phyloP scores from a whole-genome alignment of 2,797 vertebrate genomes.

The Trichosurus vulpecula region DNA sequence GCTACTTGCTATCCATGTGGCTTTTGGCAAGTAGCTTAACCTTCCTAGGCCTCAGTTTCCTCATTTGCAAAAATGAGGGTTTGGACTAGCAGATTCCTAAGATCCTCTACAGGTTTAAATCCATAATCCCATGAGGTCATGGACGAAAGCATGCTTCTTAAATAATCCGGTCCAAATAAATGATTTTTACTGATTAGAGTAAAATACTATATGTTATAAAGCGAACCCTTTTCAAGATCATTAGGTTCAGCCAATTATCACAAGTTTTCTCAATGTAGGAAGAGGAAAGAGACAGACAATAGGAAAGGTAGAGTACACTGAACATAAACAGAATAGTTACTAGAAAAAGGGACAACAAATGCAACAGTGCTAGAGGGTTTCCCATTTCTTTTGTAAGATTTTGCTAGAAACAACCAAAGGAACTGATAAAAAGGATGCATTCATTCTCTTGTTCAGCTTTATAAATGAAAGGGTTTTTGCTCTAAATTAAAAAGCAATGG shows the following conservation, averaged over 20 bases:
- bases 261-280: background rate
- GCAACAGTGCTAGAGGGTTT: background rate
- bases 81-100: background rate
- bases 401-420: conserved; percentile 13
- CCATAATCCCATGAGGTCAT: background rate
- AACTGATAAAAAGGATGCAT: background rate
- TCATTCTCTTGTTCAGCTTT: too few species aligned
- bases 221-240: background rate
- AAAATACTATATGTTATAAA: conserved; percentile 27
- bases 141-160: background rate
- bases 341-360: background rate
- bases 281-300: background rate
- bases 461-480: background rate
- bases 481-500: background rate
- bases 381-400: conserved; percentile 2
- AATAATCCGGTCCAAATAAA: background rate
- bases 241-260: background rate
- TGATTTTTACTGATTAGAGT: conserved; percentile 3
- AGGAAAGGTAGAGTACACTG: background rate
- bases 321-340: conserved; percentile 23
- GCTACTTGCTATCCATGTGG: background rate
- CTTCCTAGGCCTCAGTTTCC: background rate
- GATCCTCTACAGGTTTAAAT: background rate
- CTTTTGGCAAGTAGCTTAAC: background rate
- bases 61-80: background rate